Conservation (phyloP, 1,140 invertebrate species). For the Charaxes varanes region DNA sequence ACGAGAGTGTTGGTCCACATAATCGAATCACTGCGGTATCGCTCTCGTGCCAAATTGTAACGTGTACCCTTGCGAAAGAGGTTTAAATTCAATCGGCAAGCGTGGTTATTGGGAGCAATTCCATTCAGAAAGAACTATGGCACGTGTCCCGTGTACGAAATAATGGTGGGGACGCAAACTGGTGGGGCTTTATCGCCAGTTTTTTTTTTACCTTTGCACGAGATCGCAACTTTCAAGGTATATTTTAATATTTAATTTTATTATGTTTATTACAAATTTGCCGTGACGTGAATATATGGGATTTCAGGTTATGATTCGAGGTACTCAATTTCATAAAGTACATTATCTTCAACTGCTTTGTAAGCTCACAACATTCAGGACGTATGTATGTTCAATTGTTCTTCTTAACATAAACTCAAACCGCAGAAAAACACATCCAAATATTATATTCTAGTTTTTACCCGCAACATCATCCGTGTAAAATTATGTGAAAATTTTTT, state of each 20-base stretch:
- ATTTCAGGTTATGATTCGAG: too few relatives aligned
- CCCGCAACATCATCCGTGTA: too few relatives aligned
- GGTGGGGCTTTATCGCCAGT: constrained; percentile 34
- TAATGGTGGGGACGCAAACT: constrained; percentile 36
- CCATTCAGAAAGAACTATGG: constrained; percentile 64
- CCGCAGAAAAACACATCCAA: too few relatives aligned
- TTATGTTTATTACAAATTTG: too few relatives aligned
- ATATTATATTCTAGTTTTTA: too few relatives aligned
- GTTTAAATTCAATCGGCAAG: constrained; percentile 54
- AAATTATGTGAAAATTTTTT: too few relatives aligned
- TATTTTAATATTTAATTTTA: constrained; percentile 31
- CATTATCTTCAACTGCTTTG: too few relatives aligned
- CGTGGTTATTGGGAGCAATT: constrained; percentile 62
- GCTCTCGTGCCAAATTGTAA: constrained; percentile 41
- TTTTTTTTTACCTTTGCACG: constrained; percentile 48
- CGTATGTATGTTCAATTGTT: too few relatives aligned
- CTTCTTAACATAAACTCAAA: too few relatives aligned
- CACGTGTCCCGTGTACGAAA: constrained; percentile 51
- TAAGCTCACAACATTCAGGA: too few relatives aligned
- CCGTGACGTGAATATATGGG: too few relatives aligned
- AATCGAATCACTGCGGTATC: constrained; percentile 43
- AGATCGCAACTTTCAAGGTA: constrained; percentile 24
- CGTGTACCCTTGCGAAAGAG: constrained; percentile 46
- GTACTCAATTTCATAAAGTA: too few relatives aligned
- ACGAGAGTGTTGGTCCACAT: constrained; percentile 6